Conservation (phyloP, 2,113 vertebrate genomes). For the Tachysurus fulvidraco region DNA sequence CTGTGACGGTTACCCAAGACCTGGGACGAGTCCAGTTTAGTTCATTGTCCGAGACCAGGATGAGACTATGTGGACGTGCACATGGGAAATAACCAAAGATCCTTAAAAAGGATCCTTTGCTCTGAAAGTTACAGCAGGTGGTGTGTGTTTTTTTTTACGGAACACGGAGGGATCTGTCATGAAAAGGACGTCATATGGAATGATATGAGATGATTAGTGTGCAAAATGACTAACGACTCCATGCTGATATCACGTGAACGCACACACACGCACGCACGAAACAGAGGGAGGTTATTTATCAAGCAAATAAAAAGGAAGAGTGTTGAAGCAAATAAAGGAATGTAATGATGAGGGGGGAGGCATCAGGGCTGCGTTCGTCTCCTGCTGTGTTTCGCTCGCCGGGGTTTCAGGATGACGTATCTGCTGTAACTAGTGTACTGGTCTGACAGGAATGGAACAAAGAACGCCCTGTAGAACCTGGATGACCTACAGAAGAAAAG, state of each 20-base stretch:
- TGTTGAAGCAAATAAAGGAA: slow-evolving; percentile 1
- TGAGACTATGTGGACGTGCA: neutral
- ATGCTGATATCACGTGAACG: slow-evolving; percentile 13
- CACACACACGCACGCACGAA: neutral
- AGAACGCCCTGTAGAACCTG: slow-evolving; percentile 80
- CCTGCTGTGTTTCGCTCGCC: slow-evolving; percentile 70
- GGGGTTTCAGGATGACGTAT: slow-evolving; percentile 82
- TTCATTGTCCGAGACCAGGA: slow-evolving; percentile 42
- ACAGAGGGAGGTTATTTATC: slow-evolving; percentile 10
- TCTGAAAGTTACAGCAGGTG: slow-evolving; percentile 13
- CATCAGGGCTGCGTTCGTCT: slow-evolving; percentile 65
- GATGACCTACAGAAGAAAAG: slow-evolving; percentile 75
- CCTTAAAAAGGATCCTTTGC: slow-evolving; percentile 38
- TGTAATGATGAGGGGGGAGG: neutral
- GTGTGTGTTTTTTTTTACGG: neutral
- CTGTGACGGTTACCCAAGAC: neutral
- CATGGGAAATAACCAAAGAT: slow-evolving; percentile 2
- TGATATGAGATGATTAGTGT: neutral
- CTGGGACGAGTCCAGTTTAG: slow-evolving; percentile 42
- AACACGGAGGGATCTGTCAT: neutral
- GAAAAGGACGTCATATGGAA: slow-evolving; percentile 20
- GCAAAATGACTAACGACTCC: slow-evolving; percentile 25
- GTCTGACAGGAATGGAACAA: slow-evolving; percentile 80
- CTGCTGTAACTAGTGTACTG: slow-evolving; percentile 74
- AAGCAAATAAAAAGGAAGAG: neutral